These are phyloP conservation scores for Murina feae DNA, from an alignment of 2,113 vertebrate species.

Conservation along the genomic window DNA sequence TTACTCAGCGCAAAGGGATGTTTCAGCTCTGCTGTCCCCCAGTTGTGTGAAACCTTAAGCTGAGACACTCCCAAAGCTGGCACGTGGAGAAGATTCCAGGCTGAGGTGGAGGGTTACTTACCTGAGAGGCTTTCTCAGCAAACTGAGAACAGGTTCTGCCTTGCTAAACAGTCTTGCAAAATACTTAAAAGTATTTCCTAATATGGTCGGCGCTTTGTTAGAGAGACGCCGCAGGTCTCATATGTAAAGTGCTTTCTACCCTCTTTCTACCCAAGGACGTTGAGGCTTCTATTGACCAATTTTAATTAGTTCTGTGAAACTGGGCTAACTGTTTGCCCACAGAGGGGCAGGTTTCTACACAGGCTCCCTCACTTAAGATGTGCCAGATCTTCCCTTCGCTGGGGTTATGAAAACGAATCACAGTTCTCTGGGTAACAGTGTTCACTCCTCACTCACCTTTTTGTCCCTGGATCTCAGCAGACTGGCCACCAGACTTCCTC, in stretches of 20 bases:
- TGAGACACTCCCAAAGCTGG: neutral
- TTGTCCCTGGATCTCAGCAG: slow-evolving; percentile 83
- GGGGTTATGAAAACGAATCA: neutral
- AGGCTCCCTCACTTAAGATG: neutral
- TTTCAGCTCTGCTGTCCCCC: neutral
- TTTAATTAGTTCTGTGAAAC: slow-evolving; percentile 8
- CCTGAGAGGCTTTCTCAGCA: neutral
- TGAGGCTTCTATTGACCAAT: neutral
- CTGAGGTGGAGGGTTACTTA: neutral
- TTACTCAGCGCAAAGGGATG: neutral
- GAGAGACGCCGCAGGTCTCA: neutral
- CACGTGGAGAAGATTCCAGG: neutral
- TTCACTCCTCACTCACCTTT: slow-evolving; percentile 75
- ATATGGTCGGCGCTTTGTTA: neutral
- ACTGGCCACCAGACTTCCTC: slow-evolving; percentile 84
- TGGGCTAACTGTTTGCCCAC: neutral
- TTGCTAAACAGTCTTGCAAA: slow-evolving; percentile 31
- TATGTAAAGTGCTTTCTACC: neutral
- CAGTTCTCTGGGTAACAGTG: neutral
- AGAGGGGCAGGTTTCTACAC: neutral
- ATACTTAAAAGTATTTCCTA: neutral
- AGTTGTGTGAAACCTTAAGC: neutral
- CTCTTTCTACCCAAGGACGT: neutral
- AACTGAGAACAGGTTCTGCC: neutral
- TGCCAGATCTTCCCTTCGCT: neutral